These are phyloP conservation scores for Pelodytes ibericus DNA, from an alignment of 2,797 vertebrate genomes.

Conservation along the genomic window DNA sequence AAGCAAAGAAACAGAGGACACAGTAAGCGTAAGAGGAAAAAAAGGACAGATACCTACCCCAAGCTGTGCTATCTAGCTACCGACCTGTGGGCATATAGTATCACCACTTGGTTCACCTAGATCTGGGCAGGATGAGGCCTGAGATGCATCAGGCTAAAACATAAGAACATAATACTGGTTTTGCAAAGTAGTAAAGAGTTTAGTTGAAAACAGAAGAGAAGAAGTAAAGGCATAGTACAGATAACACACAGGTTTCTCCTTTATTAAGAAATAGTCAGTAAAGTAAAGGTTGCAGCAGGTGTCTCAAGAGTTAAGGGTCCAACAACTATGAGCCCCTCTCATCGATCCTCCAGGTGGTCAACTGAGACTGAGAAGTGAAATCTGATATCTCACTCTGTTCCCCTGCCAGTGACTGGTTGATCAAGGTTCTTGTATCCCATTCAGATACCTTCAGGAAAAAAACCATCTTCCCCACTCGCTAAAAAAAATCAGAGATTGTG, in stretches of 20 bases:
- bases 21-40: slow-evolving; percentile 67
- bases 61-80: slow-evolving; percentile 98
- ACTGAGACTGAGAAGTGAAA: too few relatives aligned
- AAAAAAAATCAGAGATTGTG: too few relatives aligned
- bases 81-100: slow-evolving; percentile 95
- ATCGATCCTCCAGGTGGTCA: too few relatives aligned
- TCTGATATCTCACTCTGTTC: too few relatives aligned
- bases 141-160: slow-evolving; percentile 91
- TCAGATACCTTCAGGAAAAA: too few relatives aligned
- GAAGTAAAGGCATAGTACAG: not conserved
- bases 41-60: slow-evolving; percentile 93
- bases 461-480: too few relatives aligned
- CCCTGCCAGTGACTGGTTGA: too few relatives aligned
- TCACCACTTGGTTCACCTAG: slow-evolving; percentile 90
- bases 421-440: too few relatives aligned
- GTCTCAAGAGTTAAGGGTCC: too few relatives aligned
- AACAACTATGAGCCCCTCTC: too few relatives aligned
- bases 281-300: too few relatives aligned
- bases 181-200: slow-evolving; percentile 56
- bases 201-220: slow-evolving; percentile 59
- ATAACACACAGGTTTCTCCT: not conserved
- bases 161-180: slow-evolving; percentile 78
- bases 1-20: slow-evolving; percentile 53
- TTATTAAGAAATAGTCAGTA: too few relatives aligned
- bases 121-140: slow-evolving; percentile 95